Base-by-base conservation (phyloP, 2,888 invertebrate species). In the Xylota sylvarum region DNA sequence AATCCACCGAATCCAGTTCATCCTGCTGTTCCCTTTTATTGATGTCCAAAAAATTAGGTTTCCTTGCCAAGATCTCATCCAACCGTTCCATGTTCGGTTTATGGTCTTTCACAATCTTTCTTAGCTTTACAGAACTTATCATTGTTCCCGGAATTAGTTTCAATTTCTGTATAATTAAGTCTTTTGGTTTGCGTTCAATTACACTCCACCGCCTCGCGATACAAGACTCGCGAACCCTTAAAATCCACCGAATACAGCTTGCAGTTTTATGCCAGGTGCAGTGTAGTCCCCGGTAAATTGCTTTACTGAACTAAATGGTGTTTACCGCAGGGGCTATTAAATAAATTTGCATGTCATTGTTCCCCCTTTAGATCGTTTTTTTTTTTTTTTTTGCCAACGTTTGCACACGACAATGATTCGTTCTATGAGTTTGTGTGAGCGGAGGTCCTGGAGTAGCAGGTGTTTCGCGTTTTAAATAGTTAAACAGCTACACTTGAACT, bases 121-220 rank as follows among this genome's bases (percentile, higher is more conserved):
- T 32, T 27, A 89, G 80, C 76, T 89, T 89, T 23, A 77, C 64
- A 4, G 88, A 88, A 35, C 85, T 86, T 65, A 89, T 83, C 89
- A 90, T 89, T 78, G 48, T 67, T 58, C 12, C 17, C 5, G 32
- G 1, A 30, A 14, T 52, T 9, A 50, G 32, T 32, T 27, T 50
- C 10, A 58, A 27, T 17, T 67, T 62, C 40, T 27, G 30, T 70
- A 77, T 56, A 70, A 70, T 82, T 70, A 77, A 77, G 55, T 70
- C 40, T 17, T 70, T 32, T 9, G 9, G 48, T 55, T 30, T 35
- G 27, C 5, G 10, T 9, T 40, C 14, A 43, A 17, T 23, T 67
- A 52, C 27, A 43, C 69, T 14, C 14, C 9, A 55, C 12, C 43
- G 32, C 19, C 32, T 27, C 27, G 30, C 5, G 10, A 50, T 19